Evolutionary conservation across 1,140 invertebrate species (phyloP).

Genomic region (Drosophila ironensis): DNA sequence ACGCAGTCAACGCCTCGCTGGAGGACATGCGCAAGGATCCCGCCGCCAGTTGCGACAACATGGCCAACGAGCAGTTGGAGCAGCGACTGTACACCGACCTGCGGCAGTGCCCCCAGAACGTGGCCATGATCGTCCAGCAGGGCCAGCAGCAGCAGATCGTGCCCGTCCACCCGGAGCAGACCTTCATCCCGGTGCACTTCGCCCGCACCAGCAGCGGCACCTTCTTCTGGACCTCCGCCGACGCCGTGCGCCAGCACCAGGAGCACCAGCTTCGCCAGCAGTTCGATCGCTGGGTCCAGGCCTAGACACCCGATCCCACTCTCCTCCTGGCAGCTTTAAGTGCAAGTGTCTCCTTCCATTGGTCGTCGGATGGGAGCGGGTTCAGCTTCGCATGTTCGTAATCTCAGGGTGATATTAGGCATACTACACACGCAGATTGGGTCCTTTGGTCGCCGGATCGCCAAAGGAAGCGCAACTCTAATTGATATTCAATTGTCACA

Average conservation of each 20-base stretch:
- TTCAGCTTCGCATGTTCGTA: constrained; percentile 52
- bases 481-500: constrained; percentile 54
- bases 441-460: constrained; percentile 11
- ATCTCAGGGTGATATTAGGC: constrained; percentile 82
- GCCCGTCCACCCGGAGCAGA: constrained; percentile 84
- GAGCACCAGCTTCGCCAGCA: constrained; percentile 83
- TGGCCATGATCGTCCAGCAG: constrained; percentile 85
- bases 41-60: constrained; percentile 83
- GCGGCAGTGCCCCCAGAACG: constrained; percentile 83
- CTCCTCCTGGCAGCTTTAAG: constrained; percentile 83
- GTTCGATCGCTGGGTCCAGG: constrained; percentile 86
- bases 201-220: constrained; percentile 87
- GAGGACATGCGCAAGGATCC: constrained; percentile 82
- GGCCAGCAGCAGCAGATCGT: constrained; percentile 83
- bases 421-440: no score
- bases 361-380: constrained; percentile 22
- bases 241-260: constrained; percentile 68
- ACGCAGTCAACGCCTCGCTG: constrained; percentile 80
- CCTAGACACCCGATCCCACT: constrained; percentile 77
- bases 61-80: constrained; percentile 85
- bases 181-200: constrained; percentile 85
- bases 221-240: constrained; percentile 86
- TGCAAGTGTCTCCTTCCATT: constrained; percentile 81
- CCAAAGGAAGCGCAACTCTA: constrained; percentile 27
- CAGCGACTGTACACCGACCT: constrained; percentile 85